phyloP scores from a whole-genome alignment of 2,113 vertebrate genomes.

The Pongo abelii region DNA sequence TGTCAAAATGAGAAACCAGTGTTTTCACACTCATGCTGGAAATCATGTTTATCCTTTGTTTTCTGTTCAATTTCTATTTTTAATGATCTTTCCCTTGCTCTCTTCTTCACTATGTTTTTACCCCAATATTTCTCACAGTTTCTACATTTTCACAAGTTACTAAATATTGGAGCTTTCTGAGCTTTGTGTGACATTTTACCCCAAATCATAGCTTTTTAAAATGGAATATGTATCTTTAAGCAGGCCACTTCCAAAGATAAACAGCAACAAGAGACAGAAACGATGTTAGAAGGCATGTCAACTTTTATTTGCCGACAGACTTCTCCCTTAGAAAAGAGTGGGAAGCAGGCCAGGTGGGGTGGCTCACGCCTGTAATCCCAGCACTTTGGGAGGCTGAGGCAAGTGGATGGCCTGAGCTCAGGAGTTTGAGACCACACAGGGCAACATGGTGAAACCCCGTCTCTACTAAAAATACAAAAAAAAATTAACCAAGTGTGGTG shows the following conservation, averaged over 20 bases:
- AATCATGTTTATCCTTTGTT: neutral
- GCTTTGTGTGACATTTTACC: neutral
- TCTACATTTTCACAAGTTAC: neutral
- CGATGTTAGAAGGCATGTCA: neutral
- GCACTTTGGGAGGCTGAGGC: too few relatives aligned
- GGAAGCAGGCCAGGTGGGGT: too few relatives aligned
- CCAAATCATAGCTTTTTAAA: neutral
- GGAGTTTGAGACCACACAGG: too few relatives aligned
- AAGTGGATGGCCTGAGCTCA: too few relatives aligned
- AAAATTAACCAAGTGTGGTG: too few relatives aligned
- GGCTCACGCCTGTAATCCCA: too few relatives aligned
- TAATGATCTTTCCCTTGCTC: neutral
- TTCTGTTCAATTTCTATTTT: neutral
- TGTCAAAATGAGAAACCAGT: neutral
- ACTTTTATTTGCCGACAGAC: neutral
- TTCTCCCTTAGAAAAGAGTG: neutral
- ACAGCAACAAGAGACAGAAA: neutral
- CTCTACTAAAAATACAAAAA: too few relatives aligned
- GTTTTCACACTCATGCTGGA: neutral
- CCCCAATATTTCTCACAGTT: neutral
- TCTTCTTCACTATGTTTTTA: too few relatives aligned
- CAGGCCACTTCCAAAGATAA: neutral
- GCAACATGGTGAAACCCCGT: too few relatives aligned
- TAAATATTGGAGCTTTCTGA: neutral
- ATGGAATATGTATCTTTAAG: neutral